phyloP scores from a whole-genome alignment of 2,113 vertebrate genomes.

The Microcebus lehilahytsara region DNA sequence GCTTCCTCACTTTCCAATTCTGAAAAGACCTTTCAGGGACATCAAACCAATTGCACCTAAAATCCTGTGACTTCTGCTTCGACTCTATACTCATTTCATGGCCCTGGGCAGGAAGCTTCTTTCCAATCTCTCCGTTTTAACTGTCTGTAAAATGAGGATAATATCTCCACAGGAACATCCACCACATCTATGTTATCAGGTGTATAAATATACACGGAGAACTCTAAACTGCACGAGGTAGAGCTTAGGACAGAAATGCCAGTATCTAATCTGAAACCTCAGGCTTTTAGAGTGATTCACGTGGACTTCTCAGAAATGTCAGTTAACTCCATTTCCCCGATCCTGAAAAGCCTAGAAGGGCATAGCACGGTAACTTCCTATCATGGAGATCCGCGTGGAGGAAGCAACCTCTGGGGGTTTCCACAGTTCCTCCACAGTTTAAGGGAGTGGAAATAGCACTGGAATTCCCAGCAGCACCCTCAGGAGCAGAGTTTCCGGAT shows the following conservation, averaged over 20 bases:
- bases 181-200: neutral
- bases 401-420: slow-evolving; percentile 59
- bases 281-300: neutral
- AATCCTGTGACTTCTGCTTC: neutral
- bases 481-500: neutral
- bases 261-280: neutral
- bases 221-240: neutral
- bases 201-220: neutral
- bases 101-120: neutral
- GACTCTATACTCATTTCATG: accelerated
- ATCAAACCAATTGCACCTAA: neutral
- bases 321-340: slow-evolving; percentile 43
- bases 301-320: slow-evolving; percentile 47
- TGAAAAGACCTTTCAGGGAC: neutral
- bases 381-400: neutral
- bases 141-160: neutral
- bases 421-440: slow-evolving; percentile 8
- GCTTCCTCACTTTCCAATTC: neutral
- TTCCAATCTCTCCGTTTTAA: neutral
- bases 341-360: slow-evolving; percentile 17
- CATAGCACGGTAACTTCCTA: slow-evolving; percentile 50
- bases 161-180: neutral
- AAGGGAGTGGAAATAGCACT: neutral
- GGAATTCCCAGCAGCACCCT: slow-evolving; percentile 27
- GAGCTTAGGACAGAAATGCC: neutral